Evolutionary conservation across 2,113 vertebrate genomes (phyloP).

Genomic region (Cnemophilus loriae): DNA sequence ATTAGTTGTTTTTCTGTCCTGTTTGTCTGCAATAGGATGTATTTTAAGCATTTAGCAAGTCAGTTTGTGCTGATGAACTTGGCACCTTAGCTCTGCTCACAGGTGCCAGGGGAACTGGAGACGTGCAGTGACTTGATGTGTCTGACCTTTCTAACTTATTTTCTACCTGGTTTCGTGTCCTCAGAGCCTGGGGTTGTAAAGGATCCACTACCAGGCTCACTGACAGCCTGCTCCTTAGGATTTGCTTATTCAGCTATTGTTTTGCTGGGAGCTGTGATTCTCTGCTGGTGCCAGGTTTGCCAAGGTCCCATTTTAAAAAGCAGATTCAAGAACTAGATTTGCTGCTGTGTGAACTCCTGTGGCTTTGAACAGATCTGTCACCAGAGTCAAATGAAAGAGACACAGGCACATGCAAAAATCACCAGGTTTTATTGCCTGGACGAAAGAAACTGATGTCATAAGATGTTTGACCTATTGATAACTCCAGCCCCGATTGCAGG

Average conservation of each 20-base stretch:
- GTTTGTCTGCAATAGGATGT: neutral
- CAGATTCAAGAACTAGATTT: neutral
- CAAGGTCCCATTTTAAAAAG: neutral
- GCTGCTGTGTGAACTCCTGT: neutral
- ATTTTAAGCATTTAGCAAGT: constrained; percentile 29
- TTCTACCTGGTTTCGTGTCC: neutral
- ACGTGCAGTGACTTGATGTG: neutral
- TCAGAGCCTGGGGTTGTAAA: neutral
- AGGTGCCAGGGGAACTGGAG: neutral
- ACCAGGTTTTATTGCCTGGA: neutral
- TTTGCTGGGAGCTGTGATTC: neutral
- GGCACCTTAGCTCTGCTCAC: neutral
- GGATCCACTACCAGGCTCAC: neutral
- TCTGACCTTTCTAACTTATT: constrained; percentile 31
- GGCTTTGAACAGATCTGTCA: neutral
- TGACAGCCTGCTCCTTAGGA: neutral
- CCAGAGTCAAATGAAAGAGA: neutral
- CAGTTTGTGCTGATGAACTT: neutral
- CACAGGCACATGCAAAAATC: rapidly evolving
- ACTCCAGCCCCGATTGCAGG: neutral
- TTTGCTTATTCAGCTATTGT: neutral
- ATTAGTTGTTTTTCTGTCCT: neutral
- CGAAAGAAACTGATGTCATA: neutral
- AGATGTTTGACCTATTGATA: neutral
- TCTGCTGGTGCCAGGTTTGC: neutral